These are phyloP conservation scores for Arnoldichthys spilopterus DNA, from an alignment of 2,797 vertebrate species.

Conservation along the genomic window DNA sequence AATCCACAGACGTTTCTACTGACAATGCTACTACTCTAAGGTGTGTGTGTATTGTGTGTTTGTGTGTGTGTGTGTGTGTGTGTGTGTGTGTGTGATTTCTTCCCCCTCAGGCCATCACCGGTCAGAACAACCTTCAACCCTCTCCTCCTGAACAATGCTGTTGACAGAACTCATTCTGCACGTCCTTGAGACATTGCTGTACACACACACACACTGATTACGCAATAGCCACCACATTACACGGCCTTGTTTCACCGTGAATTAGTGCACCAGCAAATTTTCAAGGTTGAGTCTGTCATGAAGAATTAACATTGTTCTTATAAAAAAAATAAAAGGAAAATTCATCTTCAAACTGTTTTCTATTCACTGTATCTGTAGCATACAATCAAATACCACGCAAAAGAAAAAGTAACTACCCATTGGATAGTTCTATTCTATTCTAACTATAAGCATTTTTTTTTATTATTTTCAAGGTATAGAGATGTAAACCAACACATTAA, in stretches of 20 bases:
- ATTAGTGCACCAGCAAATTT: neutral
- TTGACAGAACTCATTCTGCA: constrained; percentile 36
- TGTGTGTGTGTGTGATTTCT: neutral
- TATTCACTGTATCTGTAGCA: neutral
- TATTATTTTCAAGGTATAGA: no score
- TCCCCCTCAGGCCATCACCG: neutral
- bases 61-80: neutral
- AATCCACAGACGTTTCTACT: neutral
- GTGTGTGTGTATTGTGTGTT: no score
- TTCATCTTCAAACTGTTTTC: neutral
- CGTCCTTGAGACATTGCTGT: constrained; percentile 22
- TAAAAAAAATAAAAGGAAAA: neutral
- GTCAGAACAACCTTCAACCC: neutral
- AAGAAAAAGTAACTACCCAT: neutral
- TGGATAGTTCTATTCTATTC: neutral
- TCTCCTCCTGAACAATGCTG: constrained; percentile 28
- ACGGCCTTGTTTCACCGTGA: neutral
- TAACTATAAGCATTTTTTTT: no score
- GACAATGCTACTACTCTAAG: neutral
- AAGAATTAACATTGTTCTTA: neutral
- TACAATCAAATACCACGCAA: neutral
- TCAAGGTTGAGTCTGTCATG: constrained; percentile 14
- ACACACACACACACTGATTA: constrained; percentile 32
- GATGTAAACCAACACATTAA: no score
- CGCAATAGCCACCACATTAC: neutral